Evolutionary conservation across 2,797 vertebrate species (phyloP).

Genomic region (Syncerus caffer): DNA sequence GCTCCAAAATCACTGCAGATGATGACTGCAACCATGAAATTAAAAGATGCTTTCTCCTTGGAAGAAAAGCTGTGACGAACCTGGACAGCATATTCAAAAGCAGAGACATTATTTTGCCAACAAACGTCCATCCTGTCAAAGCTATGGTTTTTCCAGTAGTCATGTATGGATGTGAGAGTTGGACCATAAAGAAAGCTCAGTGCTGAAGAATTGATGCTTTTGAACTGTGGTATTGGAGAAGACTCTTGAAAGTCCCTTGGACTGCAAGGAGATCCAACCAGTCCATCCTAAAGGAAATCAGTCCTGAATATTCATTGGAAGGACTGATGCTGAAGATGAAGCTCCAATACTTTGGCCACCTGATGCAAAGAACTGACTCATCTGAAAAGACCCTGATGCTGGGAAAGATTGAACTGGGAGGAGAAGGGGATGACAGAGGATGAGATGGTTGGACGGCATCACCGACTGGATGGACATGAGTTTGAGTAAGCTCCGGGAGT

Average conservation of each 20-base stretch:
- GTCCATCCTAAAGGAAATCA: background rate
- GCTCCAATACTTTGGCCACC: background rate
- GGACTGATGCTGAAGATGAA: background rate
- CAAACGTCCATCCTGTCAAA: rapidly evolving
- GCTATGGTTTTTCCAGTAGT: background rate
- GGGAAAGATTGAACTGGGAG: background rate
- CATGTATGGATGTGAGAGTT: background rate
- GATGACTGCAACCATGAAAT: background rate
- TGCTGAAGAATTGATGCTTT: background rate
- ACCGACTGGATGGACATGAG: background rate
- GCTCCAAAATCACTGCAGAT: background rate
- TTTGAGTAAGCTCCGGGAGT: background rate
- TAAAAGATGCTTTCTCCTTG: background rate
- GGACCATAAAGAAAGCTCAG: background rate
- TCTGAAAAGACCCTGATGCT: background rate
- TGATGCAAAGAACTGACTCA: background rate
- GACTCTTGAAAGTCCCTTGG: background rate
- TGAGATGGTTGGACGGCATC: background rate
- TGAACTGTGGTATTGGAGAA: background rate
- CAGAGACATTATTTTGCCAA: background rate
- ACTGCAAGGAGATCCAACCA: background rate
- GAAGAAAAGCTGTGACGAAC: background rate
- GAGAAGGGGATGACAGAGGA: background rate
- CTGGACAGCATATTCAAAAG: background rate
- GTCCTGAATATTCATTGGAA: background rate